Evolutionary conservation across 2,113 vertebrate species (phyloP).

Genomic region (Pithys albifrons): DNA sequence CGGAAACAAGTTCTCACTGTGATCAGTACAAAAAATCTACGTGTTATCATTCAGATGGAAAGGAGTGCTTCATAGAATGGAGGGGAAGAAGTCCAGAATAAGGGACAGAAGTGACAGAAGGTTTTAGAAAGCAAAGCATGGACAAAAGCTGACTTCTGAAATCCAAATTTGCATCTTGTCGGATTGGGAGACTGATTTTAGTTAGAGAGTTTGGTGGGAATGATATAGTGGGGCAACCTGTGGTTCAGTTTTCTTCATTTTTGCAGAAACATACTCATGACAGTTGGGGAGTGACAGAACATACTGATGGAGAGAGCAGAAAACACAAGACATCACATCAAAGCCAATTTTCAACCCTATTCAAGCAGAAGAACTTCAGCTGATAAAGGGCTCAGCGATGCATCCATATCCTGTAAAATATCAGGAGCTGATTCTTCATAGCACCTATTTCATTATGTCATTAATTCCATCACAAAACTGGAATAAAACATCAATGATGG

Average conservation of each 20-base stretch:
- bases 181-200: neutral
- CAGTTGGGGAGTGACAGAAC: neutral
- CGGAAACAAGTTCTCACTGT: neutral
- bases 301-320: neutral
- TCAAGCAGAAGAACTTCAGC: neutral
- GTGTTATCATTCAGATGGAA: neutral
- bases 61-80: neutral
- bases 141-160: neutral
- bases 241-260: neutral
- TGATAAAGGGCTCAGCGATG: neutral
- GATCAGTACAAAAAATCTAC: neutral
- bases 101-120: neutral
- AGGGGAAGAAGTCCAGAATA: neutral
- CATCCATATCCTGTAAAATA: neutral
- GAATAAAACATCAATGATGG: fast-evolving
- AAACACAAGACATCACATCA: neutral
- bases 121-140: neutral
- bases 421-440: neutral
- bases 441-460: neutral
- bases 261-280: neutral
- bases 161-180: neutral
- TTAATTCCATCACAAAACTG: neutral
- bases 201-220: neutral
- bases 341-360: neutral
- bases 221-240: neutral